Conservation (phyloP, 2,113 vertebrate species). For the Pholis gunnellus region DNA sequence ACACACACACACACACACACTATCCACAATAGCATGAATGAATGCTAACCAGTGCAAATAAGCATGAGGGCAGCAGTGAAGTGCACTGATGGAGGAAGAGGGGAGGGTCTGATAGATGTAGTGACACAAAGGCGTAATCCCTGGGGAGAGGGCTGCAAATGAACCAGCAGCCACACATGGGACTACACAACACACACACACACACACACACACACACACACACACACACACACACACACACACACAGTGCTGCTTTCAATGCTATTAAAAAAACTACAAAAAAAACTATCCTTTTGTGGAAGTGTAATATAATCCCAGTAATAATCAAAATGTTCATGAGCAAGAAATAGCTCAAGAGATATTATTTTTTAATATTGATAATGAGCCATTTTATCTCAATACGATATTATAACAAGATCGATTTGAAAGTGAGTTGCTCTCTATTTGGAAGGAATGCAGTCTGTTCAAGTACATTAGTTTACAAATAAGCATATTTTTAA, state of each 20-base stretch:
- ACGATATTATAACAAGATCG: background rate
- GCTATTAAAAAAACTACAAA: background rate
- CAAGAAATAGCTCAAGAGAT: background rate
- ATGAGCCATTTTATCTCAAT: background rate
- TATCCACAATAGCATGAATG: slow-evolving; percentile 39
- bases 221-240: slow-evolving; percentile 9
- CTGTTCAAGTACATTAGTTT: too few relatives aligned
- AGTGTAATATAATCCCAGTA: slow-evolving; percentile 32
- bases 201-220: slow-evolving; percentile 3
- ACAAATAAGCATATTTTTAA: background rate
- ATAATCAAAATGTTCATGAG: slow-evolving; percentile 25
- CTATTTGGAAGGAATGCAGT: background rate
- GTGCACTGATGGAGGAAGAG: slow-evolving; percentile 43
- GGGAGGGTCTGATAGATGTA: slow-evolving; percentile 56
- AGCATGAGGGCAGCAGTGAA: slow-evolving; percentile 39
- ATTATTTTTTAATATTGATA: background rate
- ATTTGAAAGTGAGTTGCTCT: background rate
- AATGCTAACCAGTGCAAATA: slow-evolving; percentile 68
- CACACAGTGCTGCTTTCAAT: slow-evolving; percentile 16
- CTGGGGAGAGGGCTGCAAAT: slow-evolving; percentile 59
- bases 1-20: slow-evolving; percentile 11
- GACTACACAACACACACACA: slow-evolving; percentile 23
- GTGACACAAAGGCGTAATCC: slow-evolving; percentile 62
- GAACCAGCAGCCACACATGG: slow-evolving; percentile 72
- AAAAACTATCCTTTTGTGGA: background rate